A percentile compares a stretch with the other conserved stretches of the same genome.
Evolutionary conservation across 1,140 invertebrate genomes (phyloP).

Genomic region (Drosophila nigromelanica): DNA sequence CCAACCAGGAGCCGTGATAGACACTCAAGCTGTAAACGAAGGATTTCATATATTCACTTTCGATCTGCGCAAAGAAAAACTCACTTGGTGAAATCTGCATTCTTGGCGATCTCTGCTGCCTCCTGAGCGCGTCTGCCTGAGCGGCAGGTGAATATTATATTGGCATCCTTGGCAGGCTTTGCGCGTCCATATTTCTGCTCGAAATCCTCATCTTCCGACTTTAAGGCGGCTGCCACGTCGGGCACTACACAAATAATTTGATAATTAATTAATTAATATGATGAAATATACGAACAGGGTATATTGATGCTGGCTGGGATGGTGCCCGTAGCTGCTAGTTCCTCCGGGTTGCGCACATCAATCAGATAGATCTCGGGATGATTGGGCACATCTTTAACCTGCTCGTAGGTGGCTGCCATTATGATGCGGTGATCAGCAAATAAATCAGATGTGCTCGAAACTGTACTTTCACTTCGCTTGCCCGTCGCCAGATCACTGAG

Average conservation of each 20-base stretch:
- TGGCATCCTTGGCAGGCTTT: slow-evolving; percentile 84
- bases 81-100: slow-evolving; percentile 85
- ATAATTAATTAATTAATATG: too few relatives aligned
- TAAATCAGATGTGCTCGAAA: background rate
- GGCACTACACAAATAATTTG: slow-evolving; percentile 1
- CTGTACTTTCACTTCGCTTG: slow-evolving; percentile 33
- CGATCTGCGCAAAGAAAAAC: background rate
- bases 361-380: slow-evolving; percentile 85
- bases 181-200: slow-evolving; percentile 83
- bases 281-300: slow-evolving; percentile 71
- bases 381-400: slow-evolving; percentile 84
- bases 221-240: slow-evolving; percentile 82
- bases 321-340: slow-evolving; percentile 87
- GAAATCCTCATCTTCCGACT: slow-evolving; percentile 84
- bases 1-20: slow-evolving; percentile 94
- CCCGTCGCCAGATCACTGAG: slow-evolving; percentile 48
- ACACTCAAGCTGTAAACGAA: slow-evolving; percentile 90
- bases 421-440: background rate
- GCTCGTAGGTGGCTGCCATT: slow-evolving; percentile 85
- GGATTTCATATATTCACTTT: slow-evolving; percentile 30
- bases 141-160: slow-evolving; percentile 85
- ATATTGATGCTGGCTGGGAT: slow-evolving; percentile 89
- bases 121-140: slow-evolving; percentile 84
- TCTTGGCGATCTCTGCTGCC: slow-evolving; percentile 84
- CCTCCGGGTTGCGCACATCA: slow-evolving; percentile 88